Conservation (phyloP, 2,113 vertebrate genomes). For the Mirza zaza region DNA sequence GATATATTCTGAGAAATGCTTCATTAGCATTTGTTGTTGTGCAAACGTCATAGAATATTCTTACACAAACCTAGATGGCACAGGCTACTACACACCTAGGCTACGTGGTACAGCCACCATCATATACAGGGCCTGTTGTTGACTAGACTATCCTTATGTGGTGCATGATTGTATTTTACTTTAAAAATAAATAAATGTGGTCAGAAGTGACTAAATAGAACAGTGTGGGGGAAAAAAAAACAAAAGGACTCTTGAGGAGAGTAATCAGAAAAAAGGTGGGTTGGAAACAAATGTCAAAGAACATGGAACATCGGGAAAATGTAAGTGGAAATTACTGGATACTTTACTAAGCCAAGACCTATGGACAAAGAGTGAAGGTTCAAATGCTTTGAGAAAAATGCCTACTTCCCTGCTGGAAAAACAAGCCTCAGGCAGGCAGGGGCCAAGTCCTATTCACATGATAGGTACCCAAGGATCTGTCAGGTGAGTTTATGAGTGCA, state of each 20-base stretch:
- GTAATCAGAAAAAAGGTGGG: neutral
- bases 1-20: neutral
- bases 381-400: neutral
- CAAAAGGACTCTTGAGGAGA: neutral
- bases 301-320: neutral
- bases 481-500: neutral
- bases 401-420: neutral
- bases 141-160: neutral
- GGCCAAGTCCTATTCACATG: too few relatives aligned
- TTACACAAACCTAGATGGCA: neutral
- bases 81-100: neutral
- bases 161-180: neutral
- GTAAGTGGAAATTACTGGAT: neutral
- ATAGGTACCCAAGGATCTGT: fast-evolving
- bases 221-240: neutral
- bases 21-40: neutral
- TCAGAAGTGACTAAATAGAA: neutral
- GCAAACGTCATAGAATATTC: neutral
- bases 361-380: neutral
- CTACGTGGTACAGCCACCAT: neutral
- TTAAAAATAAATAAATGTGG: neutral
- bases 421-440: neutral
- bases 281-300: neutral
- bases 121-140: neutral
- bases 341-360: neutral